A percentile compares a stretch with the other conserved stretches of the same genome.
These are phyloP conservation scores for Morpho achilles DNA, from an alignment of 2,888 invertebrate species.

Conservation along the genomic window DNA sequence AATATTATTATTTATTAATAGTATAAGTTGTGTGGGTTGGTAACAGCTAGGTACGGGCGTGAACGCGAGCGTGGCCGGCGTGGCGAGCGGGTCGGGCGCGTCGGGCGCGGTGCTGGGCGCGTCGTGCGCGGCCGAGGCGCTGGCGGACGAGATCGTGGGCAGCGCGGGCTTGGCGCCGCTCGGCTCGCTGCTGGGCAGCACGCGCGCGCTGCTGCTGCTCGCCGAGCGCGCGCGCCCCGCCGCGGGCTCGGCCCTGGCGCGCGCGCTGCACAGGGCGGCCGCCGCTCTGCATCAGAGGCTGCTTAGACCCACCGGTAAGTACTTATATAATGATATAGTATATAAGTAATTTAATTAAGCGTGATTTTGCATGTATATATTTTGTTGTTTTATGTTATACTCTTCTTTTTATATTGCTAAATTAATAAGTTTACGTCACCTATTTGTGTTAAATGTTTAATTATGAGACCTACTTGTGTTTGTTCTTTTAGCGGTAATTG, in stretches of 20 bases:
- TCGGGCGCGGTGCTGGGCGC: conserved; percentile 35
- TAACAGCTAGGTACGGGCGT: conserved; percentile 15
- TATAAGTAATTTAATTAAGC: too few species aligned
- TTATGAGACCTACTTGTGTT: too few species aligned
- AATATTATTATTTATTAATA: too few species aligned
- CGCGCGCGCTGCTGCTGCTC: conserved; percentile 44
- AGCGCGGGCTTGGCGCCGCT: conserved; percentile 41
- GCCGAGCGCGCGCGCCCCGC: conserved; percentile 33
- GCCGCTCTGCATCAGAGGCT: conserved; percentile 42
- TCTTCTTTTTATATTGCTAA: too few species aligned
- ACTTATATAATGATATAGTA: too few species aligned
- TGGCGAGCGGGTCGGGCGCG: conserved; percentile 37
- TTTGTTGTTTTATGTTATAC: too few species aligned
- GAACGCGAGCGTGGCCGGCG: conserved; percentile 28
- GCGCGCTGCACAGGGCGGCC: conserved; percentile 36
- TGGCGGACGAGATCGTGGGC: conserved; percentile 38
- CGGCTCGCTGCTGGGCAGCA: conserved; percentile 44
- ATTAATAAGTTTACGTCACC: too few species aligned
- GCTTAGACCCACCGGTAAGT: conserved; percentile 29
- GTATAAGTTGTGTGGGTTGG: too few species aligned
- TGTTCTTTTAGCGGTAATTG: too few species aligned
- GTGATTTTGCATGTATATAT: too few species aligned
- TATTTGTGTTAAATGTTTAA: too few species aligned
- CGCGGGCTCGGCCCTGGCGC: conserved; percentile 34
- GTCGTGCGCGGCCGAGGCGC: conserved; percentile 39